phyloP scores from a whole-genome alignment of 92 coral and sea anemone genomes.

The Phenganax stokvisi region DNA sequence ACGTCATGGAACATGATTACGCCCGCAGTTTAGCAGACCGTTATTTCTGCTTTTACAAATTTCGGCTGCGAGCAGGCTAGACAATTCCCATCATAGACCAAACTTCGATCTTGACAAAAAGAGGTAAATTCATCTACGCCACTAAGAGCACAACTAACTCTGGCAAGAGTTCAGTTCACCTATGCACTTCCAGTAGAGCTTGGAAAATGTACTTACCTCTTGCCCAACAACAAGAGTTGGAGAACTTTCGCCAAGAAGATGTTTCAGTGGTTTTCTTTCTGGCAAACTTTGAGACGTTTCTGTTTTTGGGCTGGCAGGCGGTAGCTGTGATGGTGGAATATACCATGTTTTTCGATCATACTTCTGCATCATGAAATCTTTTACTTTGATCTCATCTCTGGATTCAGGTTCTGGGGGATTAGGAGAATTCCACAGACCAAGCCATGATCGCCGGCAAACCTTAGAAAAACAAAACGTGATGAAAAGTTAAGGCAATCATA shows the following conservation, averaged over 20 bases:
- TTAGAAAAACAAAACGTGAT: not conserved
- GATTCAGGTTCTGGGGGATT: constrained; percentile 94
- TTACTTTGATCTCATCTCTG: constrained; percentile 86
- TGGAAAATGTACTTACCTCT: constrained; percentile 11
- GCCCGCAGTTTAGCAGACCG: no score
- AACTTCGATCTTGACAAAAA: no score
- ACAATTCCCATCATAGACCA: no score
- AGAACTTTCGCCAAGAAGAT: constrained; percentile 78
- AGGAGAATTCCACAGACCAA: constrained; percentile 94
- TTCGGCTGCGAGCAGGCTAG: no score
- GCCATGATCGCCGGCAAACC: constrained; percentile 92
- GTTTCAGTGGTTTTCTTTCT: constrained; percentile 90
- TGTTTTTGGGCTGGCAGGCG: constrained; percentile 38
- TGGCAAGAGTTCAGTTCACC: no score
- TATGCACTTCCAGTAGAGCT: no score
- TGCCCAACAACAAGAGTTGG: constrained; percentile 48
- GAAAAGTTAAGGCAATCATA: no score
- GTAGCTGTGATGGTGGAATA: constrained; percentile 82
- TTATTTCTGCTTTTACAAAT: no score
- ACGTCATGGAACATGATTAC: no score
- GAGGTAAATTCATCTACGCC: no score
- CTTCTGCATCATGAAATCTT: constrained; percentile 96
- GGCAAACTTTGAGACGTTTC: constrained; percentile 54
- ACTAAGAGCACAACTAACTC: no score
- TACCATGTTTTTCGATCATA: constrained; percentile 97